Conservation (phyloP, 2,113 vertebrate species). For the Sclerurus mexicanus region DNA sequence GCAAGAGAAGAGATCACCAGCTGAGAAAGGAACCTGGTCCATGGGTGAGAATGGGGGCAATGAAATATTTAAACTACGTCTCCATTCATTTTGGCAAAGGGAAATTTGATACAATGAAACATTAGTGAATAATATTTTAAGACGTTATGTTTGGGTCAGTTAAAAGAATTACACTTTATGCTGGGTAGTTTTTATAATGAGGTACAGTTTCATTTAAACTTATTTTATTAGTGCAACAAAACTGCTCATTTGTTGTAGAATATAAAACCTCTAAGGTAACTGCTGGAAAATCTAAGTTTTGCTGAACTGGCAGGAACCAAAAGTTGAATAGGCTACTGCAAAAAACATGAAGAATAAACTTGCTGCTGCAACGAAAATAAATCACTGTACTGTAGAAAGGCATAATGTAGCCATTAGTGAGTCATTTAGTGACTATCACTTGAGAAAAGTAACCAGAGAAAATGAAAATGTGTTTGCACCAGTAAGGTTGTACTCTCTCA, state of each 20-base stretch:
- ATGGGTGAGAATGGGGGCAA: neutral
- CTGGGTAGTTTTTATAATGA: neutral
- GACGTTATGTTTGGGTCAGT: neutral
- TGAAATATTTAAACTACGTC: neutral
- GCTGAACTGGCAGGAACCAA: neutral
- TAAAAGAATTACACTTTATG: neutral
- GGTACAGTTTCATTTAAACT: neutral
- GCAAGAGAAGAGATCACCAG: neutral
- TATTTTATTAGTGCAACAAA: neutral
- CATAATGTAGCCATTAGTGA: slow-evolving; percentile 16
- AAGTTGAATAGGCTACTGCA: neutral
- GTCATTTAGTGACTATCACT: neutral
- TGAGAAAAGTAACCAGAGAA: neutral
- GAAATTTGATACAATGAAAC: neutral
- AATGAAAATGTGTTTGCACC: slow-evolving; percentile 5
- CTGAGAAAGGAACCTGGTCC: neutral
- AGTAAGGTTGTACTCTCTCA: neutral
- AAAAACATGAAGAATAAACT: neutral
- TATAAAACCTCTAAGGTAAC: neutral
- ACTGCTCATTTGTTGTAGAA: neutral
- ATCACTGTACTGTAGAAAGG: slow-evolving; percentile 1
- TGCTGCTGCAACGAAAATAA: neutral
- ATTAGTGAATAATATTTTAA: neutral
- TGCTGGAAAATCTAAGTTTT: neutral
- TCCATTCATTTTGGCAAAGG: neutral